These are phyloP conservation scores for Tenodera sinensis DNA, from an alignment of 2,888 invertebrate genomes.

Conservation along the genomic window DNA sequence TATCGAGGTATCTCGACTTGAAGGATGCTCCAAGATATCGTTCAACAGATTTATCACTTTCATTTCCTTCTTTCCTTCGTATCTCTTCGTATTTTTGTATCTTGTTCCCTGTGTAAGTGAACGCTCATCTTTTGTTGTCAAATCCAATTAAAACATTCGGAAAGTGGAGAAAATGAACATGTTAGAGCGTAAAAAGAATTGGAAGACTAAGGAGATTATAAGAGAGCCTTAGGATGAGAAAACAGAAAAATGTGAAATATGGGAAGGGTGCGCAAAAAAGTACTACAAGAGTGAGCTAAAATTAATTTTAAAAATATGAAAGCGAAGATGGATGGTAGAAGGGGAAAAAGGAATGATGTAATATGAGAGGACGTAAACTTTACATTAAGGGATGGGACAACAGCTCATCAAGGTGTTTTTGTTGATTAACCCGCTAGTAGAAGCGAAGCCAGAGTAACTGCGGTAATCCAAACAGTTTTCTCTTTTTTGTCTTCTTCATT, in stretches of 20 bases:
- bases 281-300: neutral
- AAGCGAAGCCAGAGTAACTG: neutral
- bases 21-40: neutral
- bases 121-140: neutral
- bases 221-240: neutral
- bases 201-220: neutral
- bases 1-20: neutral
- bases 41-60: neutral
- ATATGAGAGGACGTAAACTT: neutral
- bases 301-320: neutral
- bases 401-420: neutral
- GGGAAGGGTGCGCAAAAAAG: no score
- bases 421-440: neutral
- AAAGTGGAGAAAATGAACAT: neutral
- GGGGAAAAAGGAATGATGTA: neutral
- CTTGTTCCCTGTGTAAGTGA: neutral
- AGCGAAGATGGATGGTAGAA: neutral
- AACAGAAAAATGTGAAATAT: neutral
- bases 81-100: neutral
- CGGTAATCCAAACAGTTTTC: no score
- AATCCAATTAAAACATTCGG: neutral
- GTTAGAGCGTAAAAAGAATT: neutral
- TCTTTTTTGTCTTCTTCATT: no score
- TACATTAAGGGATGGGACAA: neutral
- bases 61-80: neutral